A percentile compares a stretch with the other conserved stretches of the same genome.
Evolutionary conservation across 2,797 vertebrate species (phyloP).

Genomic region (Lagorchestes hirsutus): DNA sequence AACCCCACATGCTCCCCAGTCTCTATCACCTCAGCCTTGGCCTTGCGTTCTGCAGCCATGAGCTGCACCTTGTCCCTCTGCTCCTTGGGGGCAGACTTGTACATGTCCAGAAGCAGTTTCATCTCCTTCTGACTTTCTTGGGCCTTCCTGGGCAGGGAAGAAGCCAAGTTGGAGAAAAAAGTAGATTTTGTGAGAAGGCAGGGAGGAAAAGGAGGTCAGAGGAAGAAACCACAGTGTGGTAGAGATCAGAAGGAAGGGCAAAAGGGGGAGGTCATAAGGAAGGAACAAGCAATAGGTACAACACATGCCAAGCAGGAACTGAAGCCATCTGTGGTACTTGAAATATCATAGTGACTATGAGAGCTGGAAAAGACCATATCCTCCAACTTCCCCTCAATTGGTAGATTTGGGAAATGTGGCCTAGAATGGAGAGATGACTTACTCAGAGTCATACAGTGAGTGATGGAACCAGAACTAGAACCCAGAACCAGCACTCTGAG

Average conservation of each 20-base stretch:
- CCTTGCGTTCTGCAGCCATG: conserved; percentile 96
- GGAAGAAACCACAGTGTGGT: not conserved
- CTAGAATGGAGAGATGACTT: not conserved
- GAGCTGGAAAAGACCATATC: not conserved
- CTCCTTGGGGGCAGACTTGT: conserved; percentile 96
- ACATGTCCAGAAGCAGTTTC: conserved; percentile 96
- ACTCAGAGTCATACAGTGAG: not conserved
- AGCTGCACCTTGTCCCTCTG: conserved; percentile 97
- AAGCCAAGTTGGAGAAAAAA: not conserved
- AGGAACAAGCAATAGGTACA: not conserved
- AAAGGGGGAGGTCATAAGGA: not conserved
- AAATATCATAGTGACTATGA: not conserved
- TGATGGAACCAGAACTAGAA: not conserved
- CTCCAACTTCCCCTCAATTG: not conserved
- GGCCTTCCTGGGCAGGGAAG: conserved; percentile 89
- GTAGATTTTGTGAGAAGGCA: not conserved
- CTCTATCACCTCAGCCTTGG: conserved; percentile 93
- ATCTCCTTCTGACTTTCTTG: conserved; percentile 98
- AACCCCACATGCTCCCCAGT: not conserved
- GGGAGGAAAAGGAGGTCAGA: not conserved
- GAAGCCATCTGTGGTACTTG: not conserved
- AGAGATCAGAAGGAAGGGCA: not conserved
- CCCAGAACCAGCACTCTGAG: not conserved
- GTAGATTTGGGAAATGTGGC: not conserved
- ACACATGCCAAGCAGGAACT: not conserved